Evolutionary conservation across 2,888 invertebrate genomes (phyloP), one percentile per base, ranked within the genome.

Genomic region (Prosapia bicincta): DNA sequence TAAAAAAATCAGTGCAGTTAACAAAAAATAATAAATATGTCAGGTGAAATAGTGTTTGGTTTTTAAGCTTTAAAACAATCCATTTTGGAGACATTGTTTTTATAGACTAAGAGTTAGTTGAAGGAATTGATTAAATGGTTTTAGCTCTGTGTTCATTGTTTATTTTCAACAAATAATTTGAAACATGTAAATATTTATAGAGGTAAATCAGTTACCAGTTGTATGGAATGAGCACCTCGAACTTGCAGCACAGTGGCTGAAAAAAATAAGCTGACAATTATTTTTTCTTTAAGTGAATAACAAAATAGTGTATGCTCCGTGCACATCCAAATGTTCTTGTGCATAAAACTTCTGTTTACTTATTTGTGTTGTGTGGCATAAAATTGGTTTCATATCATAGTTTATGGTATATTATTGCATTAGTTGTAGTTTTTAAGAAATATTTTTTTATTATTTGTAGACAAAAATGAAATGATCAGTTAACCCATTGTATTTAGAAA

Each of bases 391-490:
- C 69, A 74, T 69, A 69, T 69, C 69, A 74, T 69, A 69, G 65
- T 69, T 74, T 65, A 74, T 65, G 74, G 74, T 69, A 74, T 69
- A 74, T 74, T 69, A 74, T 74, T 38, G 54, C 54, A 69, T 76
- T 78, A 76, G 76, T 76, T 78, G 76, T 78, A 65, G 69, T 74
- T 74, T 77, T 78, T 78, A 76, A 71, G 76, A 76, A 66, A 74
- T 68, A 74, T 74, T 78, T 78, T 77, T 77, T 77, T 71, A 76
- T 78, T 78, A 78, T 78, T 78, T 78, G 71, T 78, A 78, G 78
- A 71, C 66, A 68, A 72, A 72, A 69, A 54, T 54, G 3, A 54
- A 54, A 20, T 20, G 5, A 54, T 54, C 54, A 54, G 54, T 54
- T 54, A 54, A 54, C 54, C 54, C 54, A 54, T 5, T 10, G n/a